Evolutionary conservation across 2,797 vertebrate species (phyloP).

Genomic region (Garrulus glandarius): DNA sequence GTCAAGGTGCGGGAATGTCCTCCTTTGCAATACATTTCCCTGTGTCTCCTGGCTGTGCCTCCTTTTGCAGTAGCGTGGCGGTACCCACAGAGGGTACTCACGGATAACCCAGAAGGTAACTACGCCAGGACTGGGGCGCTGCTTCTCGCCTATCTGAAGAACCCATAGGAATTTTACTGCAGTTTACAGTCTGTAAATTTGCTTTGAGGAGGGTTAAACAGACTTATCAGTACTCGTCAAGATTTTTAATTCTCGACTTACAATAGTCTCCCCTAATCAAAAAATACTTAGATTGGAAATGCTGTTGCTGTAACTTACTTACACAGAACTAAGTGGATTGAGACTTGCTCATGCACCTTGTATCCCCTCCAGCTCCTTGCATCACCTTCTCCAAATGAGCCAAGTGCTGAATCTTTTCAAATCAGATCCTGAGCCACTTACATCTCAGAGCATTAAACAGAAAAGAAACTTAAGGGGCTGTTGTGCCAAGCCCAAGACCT

Average conservation of each 20-base stretch:
- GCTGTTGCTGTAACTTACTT: background rate
- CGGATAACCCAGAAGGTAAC: rapidly evolving
- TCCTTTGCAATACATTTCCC: rapidly evolving
- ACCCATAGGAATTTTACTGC: rapidly evolving
- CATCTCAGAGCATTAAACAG: background rate
- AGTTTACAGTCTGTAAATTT: background rate
- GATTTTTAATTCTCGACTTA: background rate
- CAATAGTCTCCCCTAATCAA: rapidly evolving
- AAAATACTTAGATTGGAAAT: background rate
- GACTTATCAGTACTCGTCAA: background rate
- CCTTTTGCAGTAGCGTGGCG: rapidly evolving
- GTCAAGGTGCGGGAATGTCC: rapidly evolving
- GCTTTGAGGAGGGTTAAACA: background rate
- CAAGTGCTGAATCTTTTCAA: background rate
- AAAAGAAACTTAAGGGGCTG: background rate
- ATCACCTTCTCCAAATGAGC: background rate
- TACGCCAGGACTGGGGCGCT: rapidly evolving
- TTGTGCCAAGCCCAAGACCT: background rate
- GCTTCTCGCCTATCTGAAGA: rapidly evolving
- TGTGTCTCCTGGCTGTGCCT: rapidly evolving
- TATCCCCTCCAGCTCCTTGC: background rate
- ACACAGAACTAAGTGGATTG: background rate
- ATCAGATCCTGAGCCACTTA: background rate
- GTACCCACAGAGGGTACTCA: background rate
- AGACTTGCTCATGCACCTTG: background rate